Base-by-base conservation (phyloP, 2,888 invertebrate species). In the Imbricaverruca yamaguchii region DNA sequence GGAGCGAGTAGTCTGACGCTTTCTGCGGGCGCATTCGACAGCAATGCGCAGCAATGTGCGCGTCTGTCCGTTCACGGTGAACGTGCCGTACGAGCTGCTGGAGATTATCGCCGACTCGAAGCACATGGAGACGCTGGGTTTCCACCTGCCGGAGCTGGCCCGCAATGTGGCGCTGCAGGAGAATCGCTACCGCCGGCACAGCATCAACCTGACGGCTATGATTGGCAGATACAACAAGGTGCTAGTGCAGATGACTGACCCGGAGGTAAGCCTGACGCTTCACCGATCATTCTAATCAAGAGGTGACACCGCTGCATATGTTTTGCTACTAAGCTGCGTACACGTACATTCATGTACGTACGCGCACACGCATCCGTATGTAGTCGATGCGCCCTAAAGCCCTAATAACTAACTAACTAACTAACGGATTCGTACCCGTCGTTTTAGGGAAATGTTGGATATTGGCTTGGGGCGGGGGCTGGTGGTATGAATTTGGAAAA, bases 241-340 rank as follows among this genome's bases (percentile, higher is more conserved):
- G 57, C 87, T 92, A 0, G 87, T 89, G 0, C 91, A 90, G 6
- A 89, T 96, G 81, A 92, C 92, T 59, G 87, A 89, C 15, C 92
- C 94, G 0, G 94, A 95, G 88, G 91, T 92, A 87, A 83, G 74
- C 12, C 9, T 1, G 9, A 11, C 59, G 12, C 59, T 15, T 1
- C 59, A 15, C 59, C 39, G 39, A 39, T 39, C 39, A 39, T 39
- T 39, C 39, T 4, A 39, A 39, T 1, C 39, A 39, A 39, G 39
- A 39, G 39, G 4, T 39, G 39, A 39, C 39, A 39, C 39, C 39
- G 39, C 4, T 39, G 39, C 39, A 39, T 39, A 4, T 39, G 39
- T 39, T 39, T 39, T 39, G 39, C 39, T 39, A 39, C 39, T 39
- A 39, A 39, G 39, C 39, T 39, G 39, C 39, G 39, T 39, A 39